Base-by-base conservation (phyloP, 2,113 vertebrate species). In the Aptenodytes forsteri region DNA sequence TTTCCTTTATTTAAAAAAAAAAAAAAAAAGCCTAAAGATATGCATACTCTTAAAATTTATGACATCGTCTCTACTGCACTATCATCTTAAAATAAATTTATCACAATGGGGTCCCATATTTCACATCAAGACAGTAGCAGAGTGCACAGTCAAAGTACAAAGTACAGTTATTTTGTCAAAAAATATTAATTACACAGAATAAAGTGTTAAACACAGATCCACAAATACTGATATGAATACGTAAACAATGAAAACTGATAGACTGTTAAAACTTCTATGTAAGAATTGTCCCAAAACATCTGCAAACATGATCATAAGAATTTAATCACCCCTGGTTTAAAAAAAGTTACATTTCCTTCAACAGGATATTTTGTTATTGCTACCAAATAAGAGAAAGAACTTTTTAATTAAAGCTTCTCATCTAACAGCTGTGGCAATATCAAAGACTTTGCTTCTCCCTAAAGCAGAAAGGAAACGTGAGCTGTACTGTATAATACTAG, bases 391-490 rank as follows among this genome's bases (percentile, higher is more conserved):
- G 22, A 82, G 18, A 91, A 94, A 94, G 66, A 77, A 85, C 42
- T 93, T 94, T 92, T 92, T 93, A 91, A 95, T 95, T 77, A 94
- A 80, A 94, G 59, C 23, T 85, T 86, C 38, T 78, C 69, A 91
- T 76, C 25, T 47, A 90, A 87, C 83, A 95, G 92, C 50, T 96
- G 71, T 73, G 23, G 29, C 44, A 79, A 21, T 27, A 94, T 70
- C 92, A 88, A 95, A 93, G 47, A 66, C 50, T 76, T 42, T 54
- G 38, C 32, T 69, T 50, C 30, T 94, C 83, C 93, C 84, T 93
- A 69, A 90, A 92, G 87, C 72, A 47, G 61, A 93, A 97, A 77
- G 65, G 52, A 92, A 97, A 95, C 38, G 17, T 16, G 32, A 69
- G 16, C 58, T 70, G 32, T 56, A 71, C 12, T 50, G 10, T 38